Percentiles rank a stretch among this genome's conserved stretches.
phyloP scores from a whole-genome alignment of 2,888 invertebrate species.

The Eupithecia subfuscata region DNA sequence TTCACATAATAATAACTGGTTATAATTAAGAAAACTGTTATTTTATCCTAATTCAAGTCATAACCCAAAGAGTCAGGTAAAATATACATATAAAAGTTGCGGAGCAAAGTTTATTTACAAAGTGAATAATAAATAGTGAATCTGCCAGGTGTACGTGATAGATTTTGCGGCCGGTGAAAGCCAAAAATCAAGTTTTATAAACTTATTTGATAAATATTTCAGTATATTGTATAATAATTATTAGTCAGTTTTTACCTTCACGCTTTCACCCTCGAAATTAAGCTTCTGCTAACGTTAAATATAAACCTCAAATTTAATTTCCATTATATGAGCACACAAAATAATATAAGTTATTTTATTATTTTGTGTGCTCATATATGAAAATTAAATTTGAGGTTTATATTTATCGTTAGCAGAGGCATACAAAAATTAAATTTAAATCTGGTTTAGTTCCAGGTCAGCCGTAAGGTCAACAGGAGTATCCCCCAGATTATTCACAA shows the following conservation, averaged over 20 bases:
- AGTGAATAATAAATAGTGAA: neutral
- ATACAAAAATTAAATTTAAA: neutral
- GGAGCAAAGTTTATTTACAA: constrained; percentile 50
- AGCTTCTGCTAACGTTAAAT: too few species aligned
- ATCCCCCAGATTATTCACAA: neutral
- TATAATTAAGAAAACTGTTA: constrained; percentile 71
- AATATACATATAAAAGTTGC: constrained; percentile 51
- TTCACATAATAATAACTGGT: constrained; percentile 81
- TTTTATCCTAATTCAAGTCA: constrained; percentile 61
- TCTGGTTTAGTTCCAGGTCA: neutral
- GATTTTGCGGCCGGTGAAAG: neutral
- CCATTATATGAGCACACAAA: too few species aligned
- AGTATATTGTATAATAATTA: neutral
- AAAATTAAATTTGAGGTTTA: neutral
- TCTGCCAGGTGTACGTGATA: neutral
- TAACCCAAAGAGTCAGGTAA: neutral
- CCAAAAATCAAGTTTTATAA: neutral
- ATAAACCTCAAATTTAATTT: too few species aligned
- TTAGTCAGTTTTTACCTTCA: neutral
- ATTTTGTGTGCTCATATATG: neutral
- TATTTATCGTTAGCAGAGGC: neutral
- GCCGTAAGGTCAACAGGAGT: neutral
- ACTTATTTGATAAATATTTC: neutral
- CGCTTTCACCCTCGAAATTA: neutral
- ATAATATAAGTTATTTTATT: too few species aligned